Conservation (phyloP, 2,797 vertebrate genomes). For the Sebastes cheni region DNA sequence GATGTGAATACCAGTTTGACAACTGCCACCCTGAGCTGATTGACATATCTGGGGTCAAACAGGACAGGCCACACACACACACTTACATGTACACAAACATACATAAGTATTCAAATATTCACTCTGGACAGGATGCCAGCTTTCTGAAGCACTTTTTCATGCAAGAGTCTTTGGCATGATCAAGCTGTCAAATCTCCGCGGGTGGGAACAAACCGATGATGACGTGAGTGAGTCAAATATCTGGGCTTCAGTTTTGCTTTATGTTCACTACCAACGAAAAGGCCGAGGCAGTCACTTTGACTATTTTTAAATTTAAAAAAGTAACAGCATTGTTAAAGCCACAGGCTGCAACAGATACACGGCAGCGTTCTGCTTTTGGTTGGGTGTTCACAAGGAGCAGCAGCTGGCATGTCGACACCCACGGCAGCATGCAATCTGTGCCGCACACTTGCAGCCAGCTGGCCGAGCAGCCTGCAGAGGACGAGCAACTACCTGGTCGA, state of each 20-base stretch:
- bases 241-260: conserved; percentile 4
- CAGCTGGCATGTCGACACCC: conserved; percentile 35
- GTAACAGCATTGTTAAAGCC: neutral
- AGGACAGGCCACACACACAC: conserved; percentile 65
- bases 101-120: conserved; percentile 51
- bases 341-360: conserved; percentile 44
- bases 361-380: conserved; percentile 10
- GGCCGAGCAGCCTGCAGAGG: conserved; percentile 8
- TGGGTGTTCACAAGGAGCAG: conserved; percentile 8
- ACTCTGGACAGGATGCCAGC: conserved; percentile 47
- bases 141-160: conserved; percentile 36
- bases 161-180: conserved; percentile 54
- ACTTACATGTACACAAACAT: conserved; percentile 25
- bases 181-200: conserved; percentile 58
- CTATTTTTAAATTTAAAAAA: conserved; percentile 11
- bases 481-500: neutral
- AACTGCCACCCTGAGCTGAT: conserved; percentile 65
- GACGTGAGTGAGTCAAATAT: conserved; percentile 50
- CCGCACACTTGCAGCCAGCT: conserved; percentile 34
- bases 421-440: conserved; percentile 16
- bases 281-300: neutral
- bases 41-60: conserved; percentile 72
- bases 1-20: conserved; percentile 61
- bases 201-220: conserved; percentile 41
- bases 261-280: conserved; percentile 23